These are phyloP conservation scores for Drosophila putrida DNA, from an alignment of 2,888 invertebrate species.

Conservation along the genomic window DNA sequence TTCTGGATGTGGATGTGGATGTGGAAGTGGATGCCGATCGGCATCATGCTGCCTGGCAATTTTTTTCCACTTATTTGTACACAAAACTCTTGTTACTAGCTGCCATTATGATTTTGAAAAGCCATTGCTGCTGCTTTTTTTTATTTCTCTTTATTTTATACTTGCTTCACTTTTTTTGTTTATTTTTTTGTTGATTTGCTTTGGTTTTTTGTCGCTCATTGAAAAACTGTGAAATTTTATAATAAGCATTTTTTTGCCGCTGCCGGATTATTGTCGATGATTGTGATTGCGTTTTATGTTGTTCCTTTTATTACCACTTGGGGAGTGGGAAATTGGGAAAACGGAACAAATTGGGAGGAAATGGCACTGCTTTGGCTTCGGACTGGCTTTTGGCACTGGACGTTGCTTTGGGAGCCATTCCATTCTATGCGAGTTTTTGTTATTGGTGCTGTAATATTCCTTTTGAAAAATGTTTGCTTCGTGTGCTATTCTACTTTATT, in stretches of 20 bases:
- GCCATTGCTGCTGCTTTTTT: slow-evolving; percentile 72
- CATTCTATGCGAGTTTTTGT: slow-evolving; percentile 41
- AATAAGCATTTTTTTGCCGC: slow-evolving; percentile 82
- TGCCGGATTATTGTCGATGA: slow-evolving; percentile 83
- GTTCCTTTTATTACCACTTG: slow-evolving; percentile 72
- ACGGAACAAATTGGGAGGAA: background rate
- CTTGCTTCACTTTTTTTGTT: slow-evolving; percentile 27
- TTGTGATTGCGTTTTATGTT: slow-evolving; percentile 83
- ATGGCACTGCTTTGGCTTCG: slow-evolving; percentile 20
- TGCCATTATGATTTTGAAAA: slow-evolving; percentile 85
- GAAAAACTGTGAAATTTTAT: slow-evolving; percentile 84
- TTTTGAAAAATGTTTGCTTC: slow-evolving; percentile 67
- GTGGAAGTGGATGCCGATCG: slow-evolving; percentile 53
- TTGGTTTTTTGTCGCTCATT: slow-evolving; percentile 69
- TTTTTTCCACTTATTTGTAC: slow-evolving; percentile 73
- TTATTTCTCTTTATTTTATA: slow-evolving; percentile 39
- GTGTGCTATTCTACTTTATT: slow-evolving; percentile 14
- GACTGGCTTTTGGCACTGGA: slow-evolving; percentile 36
- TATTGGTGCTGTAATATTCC: slow-evolving; percentile 69
- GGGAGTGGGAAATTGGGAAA: slow-evolving; percentile 19
- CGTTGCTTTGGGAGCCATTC: slow-evolving; percentile 35
- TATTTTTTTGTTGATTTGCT: slow-evolving; percentile 30
- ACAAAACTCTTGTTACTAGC: slow-evolving; percentile 84
- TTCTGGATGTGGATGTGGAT: slow-evolving; percentile 1
- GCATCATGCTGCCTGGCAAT: slow-evolving; percentile 52